Base-by-base conservation (phyloP, 2,797 vertebrate genomes). In the Poeciliopsis gracilis region DNA sequence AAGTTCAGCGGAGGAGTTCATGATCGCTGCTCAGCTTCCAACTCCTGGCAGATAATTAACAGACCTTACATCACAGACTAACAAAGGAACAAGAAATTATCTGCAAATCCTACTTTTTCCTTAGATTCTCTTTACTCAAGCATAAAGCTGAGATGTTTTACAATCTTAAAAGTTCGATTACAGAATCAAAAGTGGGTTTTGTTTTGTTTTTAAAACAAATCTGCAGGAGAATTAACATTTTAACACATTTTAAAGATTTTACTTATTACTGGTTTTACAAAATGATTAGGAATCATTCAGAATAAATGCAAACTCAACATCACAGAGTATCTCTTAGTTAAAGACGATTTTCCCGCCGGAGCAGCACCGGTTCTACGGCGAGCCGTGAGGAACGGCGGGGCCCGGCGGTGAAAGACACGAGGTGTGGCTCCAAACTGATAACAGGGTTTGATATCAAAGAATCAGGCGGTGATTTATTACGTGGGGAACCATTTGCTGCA, bases 351-450 rank as follows among this genome's bases (percentile, higher is more conserved):
- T 43, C 3, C 7, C 46, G 28, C 33, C 23, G 75, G 9, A 38
- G 5, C 15, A 36, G 10, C n/a, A 72, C 2, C 13, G 51, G 45
- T 13, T 67, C 41, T 57, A 2, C 59, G 51, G 16, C 49, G 36
- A 84, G 36, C n/a, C 11, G 51, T 25, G 75, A 74, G 46, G 47
- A 74, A 46, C 73, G 3, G 49, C 2, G 1, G 28, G n/a, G 25
- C 30, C 9, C 16, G 20, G 12, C 57, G n/a, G 51, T 51, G 5
- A 80, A 75, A 71, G n/a, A 69, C 2, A 38, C 41, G 74, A 78
- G 82, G 84, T 67, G 85, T 77, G 87, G 55, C 78, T 53, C 61
- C 28, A 46, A 45, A 20, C 74, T 81, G 85, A 87, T 91, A 86
- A 72, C 69, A 0, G 3, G 43, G 59, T 47, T 80, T 83, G 38